phyloP scores from a whole-genome alignment of 2,888 invertebrate genomes.

The Zelleria hepariella region DNA sequence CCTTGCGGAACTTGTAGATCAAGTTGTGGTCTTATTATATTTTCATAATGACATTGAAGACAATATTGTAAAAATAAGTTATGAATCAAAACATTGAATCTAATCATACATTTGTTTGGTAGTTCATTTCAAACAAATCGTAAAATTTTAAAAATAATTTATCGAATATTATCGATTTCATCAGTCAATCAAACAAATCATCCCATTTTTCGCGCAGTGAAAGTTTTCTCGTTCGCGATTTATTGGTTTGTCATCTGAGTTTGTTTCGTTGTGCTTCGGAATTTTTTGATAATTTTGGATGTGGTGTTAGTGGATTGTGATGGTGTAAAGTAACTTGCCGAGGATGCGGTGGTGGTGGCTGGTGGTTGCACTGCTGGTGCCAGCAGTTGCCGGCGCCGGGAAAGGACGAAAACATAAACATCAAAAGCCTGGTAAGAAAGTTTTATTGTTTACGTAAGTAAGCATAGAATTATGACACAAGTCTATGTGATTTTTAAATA shows the following conservation, averaged over 20 bases:
- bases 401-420: conserved; percentile 53
- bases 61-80: too few relatives aligned
- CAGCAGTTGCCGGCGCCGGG: conserved; percentile 37
- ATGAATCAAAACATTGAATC: too few relatives aligned
- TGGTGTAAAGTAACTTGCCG: conserved; percentile 34
- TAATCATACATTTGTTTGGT: too few relatives aligned
- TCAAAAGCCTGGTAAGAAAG: conserved; percentile 52
- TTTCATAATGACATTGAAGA: background rate
- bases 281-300: conserved; percentile 15
- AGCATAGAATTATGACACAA: too few relatives aligned
- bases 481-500: too few relatives aligned
- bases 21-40: too few relatives aligned
- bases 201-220: background rate
- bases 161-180: background rate
- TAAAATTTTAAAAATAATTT: too few relatives aligned
- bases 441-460: too few relatives aligned
- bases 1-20: background rate
- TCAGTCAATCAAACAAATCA: background rate
- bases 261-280: background rate
- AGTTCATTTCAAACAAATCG: too few relatives aligned
- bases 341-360: conserved; percentile 42
- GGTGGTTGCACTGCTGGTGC: conserved; percentile 36
- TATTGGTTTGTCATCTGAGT: too few relatives aligned
- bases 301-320: conserved; percentile 12
- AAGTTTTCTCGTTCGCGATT: too few relatives aligned